Conservation (phyloP, 2,113 vertebrate genomes). For the Spheniscus mendiculus region DNA sequence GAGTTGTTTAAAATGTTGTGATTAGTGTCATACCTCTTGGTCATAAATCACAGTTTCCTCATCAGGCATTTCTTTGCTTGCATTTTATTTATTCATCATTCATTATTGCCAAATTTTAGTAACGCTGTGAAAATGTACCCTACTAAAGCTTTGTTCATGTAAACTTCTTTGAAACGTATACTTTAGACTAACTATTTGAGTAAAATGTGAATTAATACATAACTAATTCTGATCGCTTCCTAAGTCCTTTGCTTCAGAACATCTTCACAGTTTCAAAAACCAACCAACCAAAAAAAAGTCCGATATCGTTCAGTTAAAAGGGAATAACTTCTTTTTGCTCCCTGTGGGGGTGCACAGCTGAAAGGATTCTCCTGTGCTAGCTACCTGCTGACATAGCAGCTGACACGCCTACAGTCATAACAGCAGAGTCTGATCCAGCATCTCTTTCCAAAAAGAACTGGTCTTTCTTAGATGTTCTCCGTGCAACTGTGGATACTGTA, state of each 20-base stretch:
- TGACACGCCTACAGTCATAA: background rate
- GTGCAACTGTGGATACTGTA: background rate
- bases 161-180: background rate
- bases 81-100: background rate
- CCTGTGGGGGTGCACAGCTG: background rate
- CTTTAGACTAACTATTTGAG: background rate
- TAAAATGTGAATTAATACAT: background rate
- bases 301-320: background rate
- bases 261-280: background rate
- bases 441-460: background rate
- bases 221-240: background rate
- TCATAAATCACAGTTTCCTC: background rate
- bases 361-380: background rate
- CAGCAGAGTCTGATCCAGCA: background rate
- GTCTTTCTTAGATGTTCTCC: background rate
- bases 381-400: background rate
- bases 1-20: background rate
- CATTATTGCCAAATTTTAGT: background rate
- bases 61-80: background rate
- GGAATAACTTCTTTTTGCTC: background rate
- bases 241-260: background rate
- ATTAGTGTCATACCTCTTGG: background rate
- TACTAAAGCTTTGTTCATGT: rapidly evolving
- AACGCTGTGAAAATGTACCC: background rate
- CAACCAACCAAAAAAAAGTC: background rate